Evolutionary conservation across 1,140 invertebrate species (phyloP), one percentile per base, ranked within the genome.

Genomic region (Thereuonema tuberculata): DNA sequence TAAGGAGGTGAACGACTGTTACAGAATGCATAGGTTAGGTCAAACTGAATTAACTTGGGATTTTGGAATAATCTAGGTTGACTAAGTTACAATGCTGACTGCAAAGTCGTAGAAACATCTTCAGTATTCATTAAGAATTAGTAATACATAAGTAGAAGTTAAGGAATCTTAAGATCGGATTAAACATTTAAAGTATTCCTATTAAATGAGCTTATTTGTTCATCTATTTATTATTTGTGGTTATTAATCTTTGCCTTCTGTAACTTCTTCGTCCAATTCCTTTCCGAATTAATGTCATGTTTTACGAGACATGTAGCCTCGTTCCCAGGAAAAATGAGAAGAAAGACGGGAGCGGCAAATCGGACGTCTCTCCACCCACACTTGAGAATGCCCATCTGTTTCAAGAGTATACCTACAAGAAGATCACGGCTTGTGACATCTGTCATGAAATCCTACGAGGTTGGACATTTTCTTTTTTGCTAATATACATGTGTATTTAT

Each of bases 321-420:
- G n/a, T n/a, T n/a, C n/a, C n/a, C n/a, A 25, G 37, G 9, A 21
- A 37, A 23, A 48, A 37, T 23, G 55, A 58, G n/a, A 50, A 37
- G 24, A 67, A 76, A 77, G 56, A 76, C 76, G 46, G 9, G 5
- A 15, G 43, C 17, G 78, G 75, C 54, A 55, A 37, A 24, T n/a
- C 5, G 75, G 78, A 50, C 61, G 64, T 56, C 59, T 66, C 60
- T 48, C 67, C 53, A 81, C 65, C 64, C 62, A 58, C 67, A n/a
- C 65, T 63, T 26, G 61, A 62, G 17, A 63, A 58, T 26, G 46
- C 61, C 21, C 90, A 94, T 72, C 82, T 86, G 65, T 89, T 93
- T 76, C 85, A 90, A 72, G 90, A 94, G 72, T 90, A 94, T 71
- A 94, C 90, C 1, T 94, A 93, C 72, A 92, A 93, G 74, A 94